Base-by-base conservation (phyloP, 2,113 vertebrate species). In the Corythoichthys intestinalis region DNA sequence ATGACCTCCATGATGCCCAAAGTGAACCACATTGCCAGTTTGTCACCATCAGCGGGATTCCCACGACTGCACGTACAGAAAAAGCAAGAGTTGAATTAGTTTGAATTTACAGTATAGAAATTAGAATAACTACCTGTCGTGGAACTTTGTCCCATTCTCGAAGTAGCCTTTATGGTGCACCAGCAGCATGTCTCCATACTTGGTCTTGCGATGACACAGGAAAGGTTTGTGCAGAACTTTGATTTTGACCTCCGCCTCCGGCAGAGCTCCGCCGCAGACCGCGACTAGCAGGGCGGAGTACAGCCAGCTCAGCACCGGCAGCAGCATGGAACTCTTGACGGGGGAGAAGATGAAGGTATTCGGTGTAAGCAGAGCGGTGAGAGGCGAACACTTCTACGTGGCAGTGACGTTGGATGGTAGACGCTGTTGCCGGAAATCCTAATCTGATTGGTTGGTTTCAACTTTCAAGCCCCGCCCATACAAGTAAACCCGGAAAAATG, bases 1-100 rank as follows among this genome's bases (percentile, higher is more conserved):
- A 98, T 93, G 65, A 84, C 94, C 85, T 98, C 93, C 87, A 81
- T 90, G 80, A 97, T 95, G 63, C 96, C 96, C 81, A 98, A 91
- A 0, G 94, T 98, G 81, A 98, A 95, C 96, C 96, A 98, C 63
- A 94, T 85, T 6, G 96, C 89, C 3, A 95, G 91, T 14, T 92
- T 92, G 79, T 95, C 93, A 71, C 94, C 96, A 39, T 94, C 80
- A 50, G 82, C 88, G 75, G 93, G 92, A 79, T 94, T 79, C 46
- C 81, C 88, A 76, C 93, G 92, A 80, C 96, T 98, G 76, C 17
- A 76, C 39, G 73, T 3, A 77, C 9, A 79, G n/a, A 72, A 10
- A 58, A 0, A 54, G 41, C 41, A 44, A 44, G 6, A 28, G 41
- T 44, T 44, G 41, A 44, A 28, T 28, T 28, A 28, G 20, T 28